Evolutionary conservation across 2,113 vertebrate species (phyloP).

Genomic region (Setophaga coronata): DNA sequence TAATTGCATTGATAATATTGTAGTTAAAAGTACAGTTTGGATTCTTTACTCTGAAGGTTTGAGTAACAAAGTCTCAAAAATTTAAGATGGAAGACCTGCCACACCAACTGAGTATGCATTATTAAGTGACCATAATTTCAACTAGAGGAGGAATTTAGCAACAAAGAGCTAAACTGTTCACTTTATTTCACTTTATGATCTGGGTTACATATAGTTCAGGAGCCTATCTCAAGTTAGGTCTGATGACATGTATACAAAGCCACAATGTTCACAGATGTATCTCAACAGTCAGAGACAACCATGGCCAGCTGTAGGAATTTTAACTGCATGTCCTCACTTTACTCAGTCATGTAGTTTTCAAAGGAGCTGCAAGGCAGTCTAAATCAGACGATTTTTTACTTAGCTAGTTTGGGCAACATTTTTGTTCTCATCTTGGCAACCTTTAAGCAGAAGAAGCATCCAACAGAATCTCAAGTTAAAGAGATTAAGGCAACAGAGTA

Average conservation of each 20-base stretch:
- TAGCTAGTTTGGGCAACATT: neutral
- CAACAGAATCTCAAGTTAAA: neutral
- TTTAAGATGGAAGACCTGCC: neutral
- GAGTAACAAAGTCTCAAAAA: neutral
- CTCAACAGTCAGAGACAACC: neutral
- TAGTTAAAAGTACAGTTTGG: neutral
- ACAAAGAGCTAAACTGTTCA: neutral
- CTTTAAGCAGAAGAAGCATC: neutral
- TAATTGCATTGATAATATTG: neutral
- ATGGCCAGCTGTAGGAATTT: accelerated
- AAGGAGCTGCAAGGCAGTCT: neutral
- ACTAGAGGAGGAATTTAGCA: neutral
- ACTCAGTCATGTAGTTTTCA: neutral
- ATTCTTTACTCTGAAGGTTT: neutral
- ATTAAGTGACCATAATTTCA: neutral
- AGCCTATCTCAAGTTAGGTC: neutral
- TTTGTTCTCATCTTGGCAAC: neutral
- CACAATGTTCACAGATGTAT: no score
- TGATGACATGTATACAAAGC: neutral
- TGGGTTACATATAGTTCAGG: neutral
- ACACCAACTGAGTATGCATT: neutral
- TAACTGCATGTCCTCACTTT: neutral
- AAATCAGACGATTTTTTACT: neutral
- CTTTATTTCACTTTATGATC: neutral
- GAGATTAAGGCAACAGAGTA: neutral